Conservation (phyloP, 1,140 invertebrate species). For the Pararge aegeria region DNA sequence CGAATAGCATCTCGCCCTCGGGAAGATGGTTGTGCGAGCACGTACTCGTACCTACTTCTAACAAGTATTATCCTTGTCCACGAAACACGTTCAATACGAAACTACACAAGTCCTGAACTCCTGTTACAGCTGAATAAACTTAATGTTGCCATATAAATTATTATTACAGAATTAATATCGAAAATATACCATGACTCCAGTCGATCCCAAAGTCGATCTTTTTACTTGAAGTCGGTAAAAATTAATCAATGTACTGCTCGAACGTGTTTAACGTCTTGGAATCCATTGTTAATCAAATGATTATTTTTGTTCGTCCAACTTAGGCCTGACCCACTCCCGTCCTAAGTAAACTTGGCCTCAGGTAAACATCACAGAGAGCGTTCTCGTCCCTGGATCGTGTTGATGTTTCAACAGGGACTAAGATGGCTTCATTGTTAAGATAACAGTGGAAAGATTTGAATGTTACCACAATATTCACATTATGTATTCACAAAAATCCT, state of each 20-base stretch:
- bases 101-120: background rate
- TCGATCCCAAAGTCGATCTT: too few species aligned
- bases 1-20: background rate
- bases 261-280: slow-evolving; percentile 19
- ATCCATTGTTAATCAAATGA: slow-evolving; percentile 37
- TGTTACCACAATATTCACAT: too few species aligned
- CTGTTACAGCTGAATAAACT: background rate
- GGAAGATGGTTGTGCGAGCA: background rate
- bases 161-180: too few species aligned
- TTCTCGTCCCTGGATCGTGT: slow-evolving; percentile 8
- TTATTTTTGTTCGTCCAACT: slow-evolving; percentile 40
- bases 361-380: slow-evolving; percentile 24
- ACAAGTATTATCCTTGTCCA: slow-evolving; percentile 8
- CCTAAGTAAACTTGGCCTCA: slow-evolving; percentile 41
- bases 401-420: background rate
- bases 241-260: background rate
- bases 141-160: background rate
- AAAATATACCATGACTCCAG: too few species aligned
- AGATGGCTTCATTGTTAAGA: background rate
- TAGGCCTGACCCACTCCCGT: slow-evolving; percentile 32
- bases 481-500: too few species aligned
- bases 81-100: background rate
- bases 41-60: background rate
- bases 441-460: too few species aligned
- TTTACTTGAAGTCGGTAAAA: too few species aligned